Percentiles rank a stretch among this genome's conserved stretches.
These are phyloP conservation scores for Rhyacophila brunnea DNA, from an alignment of 1,140 invertebrate genomes.

Conservation along the genomic window DNA sequence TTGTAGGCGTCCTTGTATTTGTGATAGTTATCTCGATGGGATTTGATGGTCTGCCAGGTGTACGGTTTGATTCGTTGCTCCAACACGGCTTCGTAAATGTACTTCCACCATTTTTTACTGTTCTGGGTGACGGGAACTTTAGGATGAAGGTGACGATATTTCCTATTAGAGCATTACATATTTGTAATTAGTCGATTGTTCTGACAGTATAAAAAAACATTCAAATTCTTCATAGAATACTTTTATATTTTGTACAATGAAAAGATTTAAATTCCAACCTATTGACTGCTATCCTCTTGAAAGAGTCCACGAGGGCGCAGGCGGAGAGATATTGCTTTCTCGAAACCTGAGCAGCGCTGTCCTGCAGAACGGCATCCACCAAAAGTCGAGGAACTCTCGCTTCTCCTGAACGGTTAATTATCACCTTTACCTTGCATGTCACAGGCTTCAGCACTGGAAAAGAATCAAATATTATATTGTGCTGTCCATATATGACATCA, in stretches of 20 bases:
- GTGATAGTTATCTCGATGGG: slow-evolving; percentile 69
- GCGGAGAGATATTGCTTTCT: slow-evolving; percentile 73
- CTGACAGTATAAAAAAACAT: no score
- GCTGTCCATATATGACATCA: no score
- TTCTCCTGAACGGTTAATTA: slow-evolving; percentile 72
- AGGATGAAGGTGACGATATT: slow-evolving; percentile 56
- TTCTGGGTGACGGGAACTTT: slow-evolving; percentile 50
- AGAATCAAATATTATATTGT: no score
- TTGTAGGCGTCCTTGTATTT: slow-evolving; percentile 73
- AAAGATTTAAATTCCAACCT: slow-evolving; percentile 55
- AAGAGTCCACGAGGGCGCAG: slow-evolving; percentile 63
- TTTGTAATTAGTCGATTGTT: no score
- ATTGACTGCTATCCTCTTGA: slow-evolving; percentile 67
- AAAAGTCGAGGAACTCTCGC: slow-evolving; percentile 70
- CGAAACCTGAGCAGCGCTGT: slow-evolving; percentile 72
- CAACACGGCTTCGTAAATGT: slow-evolving; percentile 70
- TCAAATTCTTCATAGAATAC: no score
- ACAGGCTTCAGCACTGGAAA: slow-evolving; percentile 69
- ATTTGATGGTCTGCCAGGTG: slow-evolving; percentile 69
- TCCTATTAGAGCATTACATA: slow-evolving; percentile 46
- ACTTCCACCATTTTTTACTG: slow-evolving; percentile 71
- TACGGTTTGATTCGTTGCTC: slow-evolving; percentile 71
- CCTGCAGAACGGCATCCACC: slow-evolving; percentile 74
- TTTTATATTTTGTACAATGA: no score
- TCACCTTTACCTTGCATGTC: slow-evolving; percentile 77